phyloP scores from a whole-genome alignment of 2,888 invertebrate species.

The Rugalucina vietnamica region DNA sequence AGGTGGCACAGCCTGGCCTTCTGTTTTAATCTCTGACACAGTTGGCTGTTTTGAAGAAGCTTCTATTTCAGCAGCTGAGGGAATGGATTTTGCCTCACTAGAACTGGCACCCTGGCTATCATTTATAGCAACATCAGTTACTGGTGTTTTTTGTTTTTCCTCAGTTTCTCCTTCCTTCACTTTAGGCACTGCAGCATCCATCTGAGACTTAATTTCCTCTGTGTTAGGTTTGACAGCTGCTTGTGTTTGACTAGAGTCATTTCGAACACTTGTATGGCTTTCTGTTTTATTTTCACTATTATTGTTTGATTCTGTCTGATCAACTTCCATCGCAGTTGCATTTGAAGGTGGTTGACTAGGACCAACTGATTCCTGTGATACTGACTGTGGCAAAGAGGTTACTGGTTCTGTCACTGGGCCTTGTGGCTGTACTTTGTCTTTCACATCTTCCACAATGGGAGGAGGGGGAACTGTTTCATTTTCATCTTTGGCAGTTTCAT shows the following conservation, averaged over 20 bases:
- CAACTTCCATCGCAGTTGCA: not conserved
- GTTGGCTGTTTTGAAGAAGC: not conserved
- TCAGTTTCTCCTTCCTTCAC: not conserved
- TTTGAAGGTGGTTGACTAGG: not conserved
- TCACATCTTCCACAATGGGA: too few species aligned
- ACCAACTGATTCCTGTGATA: not conserved
- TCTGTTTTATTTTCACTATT: not conserved
- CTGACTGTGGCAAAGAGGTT: not conserved
- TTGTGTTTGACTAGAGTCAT: not conserved
- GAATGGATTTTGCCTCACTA: not conserved
- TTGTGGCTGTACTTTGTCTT: too few species aligned
- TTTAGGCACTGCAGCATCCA: not conserved
- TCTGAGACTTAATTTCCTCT: not conserved
- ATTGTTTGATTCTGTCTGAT: too few species aligned
- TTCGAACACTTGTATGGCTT: not conserved
- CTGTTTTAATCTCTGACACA: not conserved
- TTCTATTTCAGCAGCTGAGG: not conserved
- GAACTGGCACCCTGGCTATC: not conserved
- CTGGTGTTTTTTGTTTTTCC: not conserved
- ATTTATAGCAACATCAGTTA: not conserved
- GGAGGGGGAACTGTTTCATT: too few species aligned
- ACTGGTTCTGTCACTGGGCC: not conserved
- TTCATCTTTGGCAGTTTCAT: too few species aligned
- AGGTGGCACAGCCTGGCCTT: not conserved
- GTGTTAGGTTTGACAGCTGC: not conserved